Conservation (phyloP, 2,888 invertebrate species). For the Cataglyphis cursor region DNA sequence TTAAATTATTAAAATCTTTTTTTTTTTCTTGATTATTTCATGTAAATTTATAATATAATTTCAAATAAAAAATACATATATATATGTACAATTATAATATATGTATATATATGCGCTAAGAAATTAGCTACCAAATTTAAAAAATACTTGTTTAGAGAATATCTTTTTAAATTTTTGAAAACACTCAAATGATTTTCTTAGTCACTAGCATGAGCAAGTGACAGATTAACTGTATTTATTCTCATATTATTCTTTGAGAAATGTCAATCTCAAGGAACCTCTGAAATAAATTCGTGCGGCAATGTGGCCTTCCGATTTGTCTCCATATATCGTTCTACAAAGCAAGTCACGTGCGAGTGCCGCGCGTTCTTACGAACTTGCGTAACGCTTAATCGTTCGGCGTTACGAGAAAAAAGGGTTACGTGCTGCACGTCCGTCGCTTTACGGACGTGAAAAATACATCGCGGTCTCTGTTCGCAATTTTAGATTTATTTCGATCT, state of each 20-base stretch:
- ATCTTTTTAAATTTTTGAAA: background rate
- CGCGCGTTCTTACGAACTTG: slow-evolving; percentile 75
- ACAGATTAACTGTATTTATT: background rate
- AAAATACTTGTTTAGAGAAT: background rate
- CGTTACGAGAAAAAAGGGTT: slow-evolving; percentile 62
- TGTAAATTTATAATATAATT: background rate
- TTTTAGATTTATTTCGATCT: slow-evolving; percentile 8
- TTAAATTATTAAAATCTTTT: background rate
- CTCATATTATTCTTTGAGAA: background rate
- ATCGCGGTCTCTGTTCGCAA: slow-evolving; percentile 5
- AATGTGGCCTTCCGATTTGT: slow-evolving; percentile 54
- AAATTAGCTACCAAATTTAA: background rate
- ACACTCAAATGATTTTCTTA: background rate
- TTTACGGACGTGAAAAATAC: slow-evolving; percentile 16
- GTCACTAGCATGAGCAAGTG: background rate
- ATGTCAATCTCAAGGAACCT: slow-evolving; percentile 22
- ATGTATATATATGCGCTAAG: too few species aligned
- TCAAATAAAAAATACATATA: background rate
- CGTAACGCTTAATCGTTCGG: slow-evolving; percentile 71
- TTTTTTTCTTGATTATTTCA: background rate
- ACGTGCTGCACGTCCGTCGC: slow-evolving; percentile 39
- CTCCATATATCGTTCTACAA: slow-evolving; percentile 67
- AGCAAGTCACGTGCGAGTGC: slow-evolving; percentile 74
- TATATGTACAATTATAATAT: too few species aligned
- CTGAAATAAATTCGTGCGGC: slow-evolving; percentile 23